Evolutionary conservation across 2,888 invertebrate genomes (phyloP).

Genomic region (Penaeus monodon): DNA sequence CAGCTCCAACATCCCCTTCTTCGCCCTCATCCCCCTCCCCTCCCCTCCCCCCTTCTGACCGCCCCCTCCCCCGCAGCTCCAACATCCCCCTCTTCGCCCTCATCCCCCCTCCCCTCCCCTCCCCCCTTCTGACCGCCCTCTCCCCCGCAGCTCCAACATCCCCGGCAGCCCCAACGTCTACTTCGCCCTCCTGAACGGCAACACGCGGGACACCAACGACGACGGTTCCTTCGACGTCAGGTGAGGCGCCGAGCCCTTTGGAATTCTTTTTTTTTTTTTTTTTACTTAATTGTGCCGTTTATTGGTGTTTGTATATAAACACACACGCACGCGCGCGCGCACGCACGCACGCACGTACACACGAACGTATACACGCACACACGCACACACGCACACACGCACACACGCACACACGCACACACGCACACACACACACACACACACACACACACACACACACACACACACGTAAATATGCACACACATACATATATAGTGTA

Average conservation of each 20-base stretch:
- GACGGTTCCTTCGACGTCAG: slow-evolving; percentile 76
- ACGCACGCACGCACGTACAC: no score
- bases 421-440: no score
- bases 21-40: no score
- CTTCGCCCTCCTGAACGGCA: slow-evolving; percentile 84
- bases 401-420: no score
- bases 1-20: not conserved
- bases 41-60: no score
- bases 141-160: slow-evolving; percentile 49
- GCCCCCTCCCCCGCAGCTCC: not conserved
- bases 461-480: no score
- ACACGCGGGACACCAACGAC: slow-evolving; percentile 88
- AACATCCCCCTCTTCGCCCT: not conserved
- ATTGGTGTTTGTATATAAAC: not conserved
- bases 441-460: no score
- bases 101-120: not conserved
- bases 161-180: slow-evolving; percentile 79
- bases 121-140: no score
- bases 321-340: fast-evolving
- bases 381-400: no score
- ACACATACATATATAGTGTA: no score
- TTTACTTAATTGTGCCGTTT: not conserved
- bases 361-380: no score
- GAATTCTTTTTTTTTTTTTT: not conserved
- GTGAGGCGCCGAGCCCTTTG: not conserved